Base-by-base conservation (phyloP, 2,888 invertebrate genomes). In the Xestoiulus laeticollis region DNA sequence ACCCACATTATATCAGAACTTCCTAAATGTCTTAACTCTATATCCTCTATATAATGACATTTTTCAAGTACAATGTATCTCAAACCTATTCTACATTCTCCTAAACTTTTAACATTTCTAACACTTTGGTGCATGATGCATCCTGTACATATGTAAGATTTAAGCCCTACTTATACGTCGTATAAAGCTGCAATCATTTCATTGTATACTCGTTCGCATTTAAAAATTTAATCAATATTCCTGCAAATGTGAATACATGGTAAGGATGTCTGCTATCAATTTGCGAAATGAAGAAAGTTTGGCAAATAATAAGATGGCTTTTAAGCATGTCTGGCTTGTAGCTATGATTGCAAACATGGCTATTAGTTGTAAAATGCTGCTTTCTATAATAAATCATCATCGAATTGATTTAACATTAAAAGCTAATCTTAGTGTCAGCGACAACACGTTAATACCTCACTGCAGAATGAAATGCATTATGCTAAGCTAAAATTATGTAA, bases 391-490 rank as follows among this genome's bases (percentile, higher is more conserved):
- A 32, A 26, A 78, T 78, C 78, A 78, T 78, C 78, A 78, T 78
- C 78, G 78, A 78, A 78, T 78, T 78, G 78, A 78, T 78, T 78
- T 78, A 78, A 78, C 78, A 78, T 78, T 78, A 78, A 78, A 78
- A 78, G 78, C 78, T 78, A 78, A 78, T 78, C 78, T 78, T 32
- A 78, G 78, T 78, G 78, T 78, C 78, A 78, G 78, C 78, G 78
- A 78, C 78, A 78, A 78, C 78, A 30, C 78, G 78, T 78, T 78
- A 78, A 78, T 30, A 78, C 78, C 78, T 30, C 78, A 14, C 78
- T n/a, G 30, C 78, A 78, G 30, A 78, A 78, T 78, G 78, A 2
- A 78, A 78, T 26, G 78, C 78, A 78, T 78, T 78, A 78, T 14
- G 78, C 78, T 78, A 78, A 78, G 78, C 78, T 78, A 78, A 78